Conservation (phyloP, 2,797 vertebrate genomes). For the Pterois miles region DNA sequence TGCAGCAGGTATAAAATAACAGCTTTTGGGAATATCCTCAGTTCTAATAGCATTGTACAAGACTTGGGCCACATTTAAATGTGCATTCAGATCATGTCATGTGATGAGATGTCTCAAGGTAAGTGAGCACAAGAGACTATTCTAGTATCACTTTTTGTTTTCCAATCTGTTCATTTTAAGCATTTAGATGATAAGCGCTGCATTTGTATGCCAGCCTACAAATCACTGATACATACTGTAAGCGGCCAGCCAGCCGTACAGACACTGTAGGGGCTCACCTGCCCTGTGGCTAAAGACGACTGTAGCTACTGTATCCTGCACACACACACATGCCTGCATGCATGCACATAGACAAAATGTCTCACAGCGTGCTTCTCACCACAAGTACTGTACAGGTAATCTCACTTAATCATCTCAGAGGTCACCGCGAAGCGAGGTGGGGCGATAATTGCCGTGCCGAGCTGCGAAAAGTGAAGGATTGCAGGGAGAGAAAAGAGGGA, state of each 20-base stretch:
- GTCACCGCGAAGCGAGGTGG: conserved; percentile 75
- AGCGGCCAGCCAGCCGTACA: conserved; percentile 65
- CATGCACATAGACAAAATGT: conserved; percentile 36
- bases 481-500: conserved; percentile 38
- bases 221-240: conserved; percentile 66
- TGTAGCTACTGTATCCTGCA: conserved; percentile 56
- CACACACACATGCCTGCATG: conserved; percentile 29
- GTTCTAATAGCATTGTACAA: neutral
- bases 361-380: conserved; percentile 71
- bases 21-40: conserved; percentile 1
- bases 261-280: conserved; percentile 74
- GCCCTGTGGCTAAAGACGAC: conserved; percentile 75
- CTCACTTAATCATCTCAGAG: conserved; percentile 85
- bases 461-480: conserved; percentile 71
- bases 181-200: conserved; percentile 40
- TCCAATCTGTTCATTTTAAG: conserved; percentile 45
- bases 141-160: conserved; percentile 22
- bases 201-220: conserved; percentile 51
- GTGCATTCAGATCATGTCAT: neutral
- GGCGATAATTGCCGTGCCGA: conserved; percentile 78
- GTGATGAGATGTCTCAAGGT: conserved; percentile 1
- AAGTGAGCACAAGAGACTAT: conserved; percentile 11
- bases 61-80: neutral
- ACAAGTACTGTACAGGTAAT: conserved; percentile 79
- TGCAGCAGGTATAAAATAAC: neutral